A percentile compares a stretch with the other conserved stretches of the same genome.
phyloP scores from a whole-genome alignment of 2,888 invertebrate genomes.

The Microplitis manilae region DNA sequence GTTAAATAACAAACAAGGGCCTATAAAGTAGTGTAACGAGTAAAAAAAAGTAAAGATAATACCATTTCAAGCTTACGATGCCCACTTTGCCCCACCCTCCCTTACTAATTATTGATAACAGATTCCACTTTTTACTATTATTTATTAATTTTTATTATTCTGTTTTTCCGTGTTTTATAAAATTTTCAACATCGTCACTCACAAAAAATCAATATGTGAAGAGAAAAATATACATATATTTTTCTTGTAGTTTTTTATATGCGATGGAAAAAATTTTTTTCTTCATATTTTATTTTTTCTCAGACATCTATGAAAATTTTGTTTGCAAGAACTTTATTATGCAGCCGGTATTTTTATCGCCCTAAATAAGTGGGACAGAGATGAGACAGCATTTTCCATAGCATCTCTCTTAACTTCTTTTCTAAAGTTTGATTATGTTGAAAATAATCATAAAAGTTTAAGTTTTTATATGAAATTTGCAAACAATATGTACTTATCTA shows the following conservation, averaged over 20 bases:
- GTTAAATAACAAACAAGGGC: no score
- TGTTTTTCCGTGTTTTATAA: no score
- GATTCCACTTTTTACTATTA: no score
- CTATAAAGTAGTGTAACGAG: no score
- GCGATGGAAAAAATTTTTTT: background rate
- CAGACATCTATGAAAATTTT: background rate
- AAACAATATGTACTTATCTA: background rate
- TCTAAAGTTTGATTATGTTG: conserved; percentile 1
- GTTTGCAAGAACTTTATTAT: background rate
- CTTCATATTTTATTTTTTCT: background rate
- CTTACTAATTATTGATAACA: no score
- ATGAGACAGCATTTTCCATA: background rate
- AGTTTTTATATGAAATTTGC: background rate
- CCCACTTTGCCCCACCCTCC: no score
- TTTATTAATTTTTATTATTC: no score
- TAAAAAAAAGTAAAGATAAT: no score
- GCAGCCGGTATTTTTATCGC: background rate
- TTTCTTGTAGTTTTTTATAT: background rate
- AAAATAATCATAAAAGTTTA: background rate
- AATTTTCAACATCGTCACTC: background rate
- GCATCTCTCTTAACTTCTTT: background rate
- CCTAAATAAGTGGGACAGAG: background rate
- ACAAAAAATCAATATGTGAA: background rate
- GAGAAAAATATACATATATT: background rate
- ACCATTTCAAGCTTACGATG: no score